Base-by-base conservation (phyloP, 1,140 invertebrate species). In the Hylyphantes graminicola region DNA sequence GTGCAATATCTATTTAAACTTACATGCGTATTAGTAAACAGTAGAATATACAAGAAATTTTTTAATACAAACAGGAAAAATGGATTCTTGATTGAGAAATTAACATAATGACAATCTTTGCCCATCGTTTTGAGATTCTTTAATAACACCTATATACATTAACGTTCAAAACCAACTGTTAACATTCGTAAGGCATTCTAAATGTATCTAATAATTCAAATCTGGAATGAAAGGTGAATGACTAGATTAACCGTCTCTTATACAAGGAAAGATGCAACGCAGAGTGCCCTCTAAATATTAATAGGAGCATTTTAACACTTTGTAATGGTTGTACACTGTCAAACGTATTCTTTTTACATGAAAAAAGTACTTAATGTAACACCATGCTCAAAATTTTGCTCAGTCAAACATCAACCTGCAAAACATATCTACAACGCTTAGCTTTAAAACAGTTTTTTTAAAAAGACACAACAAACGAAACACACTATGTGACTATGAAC, bases 1-100 rank as follows among this genome's bases (percentile, higher is more conserved):
- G 79, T 81, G 79, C 79, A 81, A 57, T 21, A 80, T 12, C 55
- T 81, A 81, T 81, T 73, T 81, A 81, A 67, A 81, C 17, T 55
- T 70, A 68, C 65, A 81, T 61, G 48, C 53, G 8, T 21, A 67
- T 65, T 15, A 57, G 35, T 74, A 53, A 70, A 51, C 19, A 17
- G 54, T 35, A 74, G 54, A 53, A 12, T 59, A 57, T 74, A 19
- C 51, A 74, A 57, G 17, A 48, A 73, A 73, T 5, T 19, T 35
- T 35, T 35, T 2, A 35, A 35, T 35, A 35, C 35, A 35, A 35
- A 35, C 35, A 35, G 35, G 35, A 5, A 35, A 35, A 35, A 35
- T 35, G 35, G 35, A 35, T 35, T 35, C 35, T 35, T 35, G 35
- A 35, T 35, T 35, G 35, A 35, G 35, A 35, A 35, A 35, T 35